Base-by-base conservation (phyloP, 2,888 invertebrate species). In the Thecophora atra region DNA sequence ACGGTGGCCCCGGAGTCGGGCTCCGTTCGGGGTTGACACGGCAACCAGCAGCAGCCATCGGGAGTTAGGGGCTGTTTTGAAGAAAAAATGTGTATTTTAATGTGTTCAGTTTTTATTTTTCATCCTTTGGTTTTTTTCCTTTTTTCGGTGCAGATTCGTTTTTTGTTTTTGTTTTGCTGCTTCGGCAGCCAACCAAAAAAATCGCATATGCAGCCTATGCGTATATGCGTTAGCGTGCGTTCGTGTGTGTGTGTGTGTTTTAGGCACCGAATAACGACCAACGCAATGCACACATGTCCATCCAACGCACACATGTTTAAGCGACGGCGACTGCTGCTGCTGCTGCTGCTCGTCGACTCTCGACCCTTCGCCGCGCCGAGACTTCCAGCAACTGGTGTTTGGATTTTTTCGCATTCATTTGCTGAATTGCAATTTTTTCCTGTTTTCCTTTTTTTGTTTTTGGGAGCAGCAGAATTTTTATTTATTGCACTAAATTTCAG, bases 371-470 rank as follows among this genome's bases (percentile, higher is more conserved):
- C 69, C 71, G 42, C 28, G 24, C 54, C 62, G 24, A 6, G 24
- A 60, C 24, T 19, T 65, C 73, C 73, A 79, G 81, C 81, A 83
- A 81, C 82, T 81, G 81, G 81, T 81, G 83, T 82, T 81, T 81
- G 78, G 76, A 77, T 77, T 79, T 77, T 78, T 74, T 74, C 75
- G 73, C 75, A 74, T 77, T 78, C 78, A 72, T 76, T 75, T 75
- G 51, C 75, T 76, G 78, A 63, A 75, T 74, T 76, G 73, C 76
- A 73, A 72, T 64, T 72, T 69, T 75, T 76, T 73, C 74, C 69
- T 71, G 70, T 72, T 75, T 74, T n/a, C n/a, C n/a, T n/a, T n/a
- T n/a, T n/a, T n/a, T n/a, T n/a, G n/a, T n/a, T n/a, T n/a, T n/a
- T n/a, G n/a, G n/a, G n/a, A 74, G 54, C 67, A 37, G 60, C 67